Conservation (phyloP, 2,888 invertebrate genomes). For the Serrognathus titanus region DNA sequence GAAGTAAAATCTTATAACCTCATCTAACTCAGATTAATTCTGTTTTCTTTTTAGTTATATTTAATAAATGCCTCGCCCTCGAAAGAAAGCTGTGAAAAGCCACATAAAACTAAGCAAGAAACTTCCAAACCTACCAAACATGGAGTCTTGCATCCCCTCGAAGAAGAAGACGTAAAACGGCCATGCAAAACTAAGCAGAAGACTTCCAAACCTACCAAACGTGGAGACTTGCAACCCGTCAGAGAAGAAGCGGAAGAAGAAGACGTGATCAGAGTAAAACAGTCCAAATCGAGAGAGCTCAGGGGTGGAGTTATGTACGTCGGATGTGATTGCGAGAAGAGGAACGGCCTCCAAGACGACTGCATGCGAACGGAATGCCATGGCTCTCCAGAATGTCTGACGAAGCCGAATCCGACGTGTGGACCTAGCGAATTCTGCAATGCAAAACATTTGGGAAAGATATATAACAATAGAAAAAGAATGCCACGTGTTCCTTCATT, state of each 20-base stretch:
- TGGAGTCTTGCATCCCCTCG: too few species aligned
- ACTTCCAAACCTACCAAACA: too few species aligned
- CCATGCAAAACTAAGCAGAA: too few species aligned
- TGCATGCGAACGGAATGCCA: constrained; percentile 55
- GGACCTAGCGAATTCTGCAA: constrained; percentile 45
- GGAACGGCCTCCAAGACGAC: constrained; percentile 59
- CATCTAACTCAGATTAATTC: too few species aligned
- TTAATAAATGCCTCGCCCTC: too few species aligned
- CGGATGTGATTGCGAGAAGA: constrained; percentile 57
- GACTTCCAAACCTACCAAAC: too few species aligned
- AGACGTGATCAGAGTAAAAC: constrained; percentile 22
- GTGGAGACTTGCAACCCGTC: too few species aligned
- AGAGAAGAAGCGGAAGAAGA: not conserved
- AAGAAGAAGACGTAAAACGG: not conserved
- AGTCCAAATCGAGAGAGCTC: constrained; percentile 55
- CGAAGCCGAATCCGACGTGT: constrained; percentile 51
- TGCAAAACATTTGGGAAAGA: constrained; percentile 38
- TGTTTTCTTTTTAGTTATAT: too few species aligned
- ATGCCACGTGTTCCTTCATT: too few species aligned
- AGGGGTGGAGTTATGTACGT: constrained; percentile 53
- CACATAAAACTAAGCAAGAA: too few species aligned
- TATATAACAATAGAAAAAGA: constrained; percentile 5
- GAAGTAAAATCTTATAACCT: too few species aligned
- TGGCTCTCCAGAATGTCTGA: constrained; percentile 51
- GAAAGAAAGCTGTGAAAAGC: too few species aligned